Evolutionary conservation across 2,113 vertebrate genomes (phyloP).

Genomic region (Cavia porcellus): DNA sequence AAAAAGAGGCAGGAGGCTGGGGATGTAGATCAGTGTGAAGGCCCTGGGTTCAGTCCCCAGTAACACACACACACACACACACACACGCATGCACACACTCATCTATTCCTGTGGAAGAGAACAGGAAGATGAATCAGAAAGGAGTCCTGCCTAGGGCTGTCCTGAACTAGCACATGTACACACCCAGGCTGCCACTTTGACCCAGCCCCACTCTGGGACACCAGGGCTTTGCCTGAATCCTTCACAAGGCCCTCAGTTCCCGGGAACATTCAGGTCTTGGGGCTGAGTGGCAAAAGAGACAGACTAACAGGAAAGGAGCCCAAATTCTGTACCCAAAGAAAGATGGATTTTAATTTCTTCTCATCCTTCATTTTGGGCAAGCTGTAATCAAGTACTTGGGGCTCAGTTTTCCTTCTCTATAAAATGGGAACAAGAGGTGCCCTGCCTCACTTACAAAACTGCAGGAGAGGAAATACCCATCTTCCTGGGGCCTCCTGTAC

Average conservation of each 20-base stretch:
- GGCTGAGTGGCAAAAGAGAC: not conserved
- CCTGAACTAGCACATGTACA: not conserved
- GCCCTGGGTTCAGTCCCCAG: not conserved
- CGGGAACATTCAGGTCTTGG: not conserved
- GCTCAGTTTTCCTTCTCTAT: not conserved
- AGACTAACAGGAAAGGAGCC: not conserved
- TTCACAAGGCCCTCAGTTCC: not conserved
- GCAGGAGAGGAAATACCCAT: too few species aligned
- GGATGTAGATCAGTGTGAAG: not conserved
- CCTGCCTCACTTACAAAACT: not conserved
- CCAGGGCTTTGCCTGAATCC: not conserved
- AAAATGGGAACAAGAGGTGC: not conserved
- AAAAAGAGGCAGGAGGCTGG: not conserved
- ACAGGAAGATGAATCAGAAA: not conserved
- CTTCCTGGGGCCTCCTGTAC: not conserved
- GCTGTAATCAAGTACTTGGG: not conserved
- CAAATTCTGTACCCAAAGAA: not conserved
- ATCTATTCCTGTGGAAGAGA: not conserved
- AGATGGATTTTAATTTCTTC: not conserved
- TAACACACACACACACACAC: not conserved
- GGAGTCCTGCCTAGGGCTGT: not conserved
- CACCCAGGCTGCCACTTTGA: not conserved
- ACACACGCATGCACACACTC: not conserved
- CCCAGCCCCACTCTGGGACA: not conserved
- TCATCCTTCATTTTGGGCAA: not conserved